A percentile compares a stretch with the other conserved stretches of the same genome.
phyloP scores from a whole-genome alignment of 2,797 vertebrate species.

The Poeciliopsis infans region DNA sequence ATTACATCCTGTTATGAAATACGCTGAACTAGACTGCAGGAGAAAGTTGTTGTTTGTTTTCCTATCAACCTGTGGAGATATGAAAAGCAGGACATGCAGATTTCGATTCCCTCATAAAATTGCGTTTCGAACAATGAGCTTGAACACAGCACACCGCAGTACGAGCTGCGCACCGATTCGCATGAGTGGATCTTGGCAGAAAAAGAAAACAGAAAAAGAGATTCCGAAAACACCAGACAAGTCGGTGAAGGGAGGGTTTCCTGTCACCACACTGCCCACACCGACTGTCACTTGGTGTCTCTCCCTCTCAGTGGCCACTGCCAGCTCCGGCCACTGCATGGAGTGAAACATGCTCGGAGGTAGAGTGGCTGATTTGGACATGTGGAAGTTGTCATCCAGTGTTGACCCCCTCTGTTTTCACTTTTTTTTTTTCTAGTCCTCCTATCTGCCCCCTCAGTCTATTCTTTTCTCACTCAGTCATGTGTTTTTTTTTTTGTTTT shows the following conservation, averaged over 20 bases:
- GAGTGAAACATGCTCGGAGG: slow-evolving; percentile 77
- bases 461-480: slow-evolving; percentile 55
- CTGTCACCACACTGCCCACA: slow-evolving; percentile 52
- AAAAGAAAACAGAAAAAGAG: slow-evolving; percentile 11
- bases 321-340: slow-evolving; percentile 65
- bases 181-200: slow-evolving; percentile 20
- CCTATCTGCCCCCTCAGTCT: slow-evolving; percentile 47
- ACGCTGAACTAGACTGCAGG: neutral
- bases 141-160: neutral
- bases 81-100: too few relatives aligned
- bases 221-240: slow-evolving; percentile 5
- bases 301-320: slow-evolving; percentile 58
- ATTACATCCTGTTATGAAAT: neutral
- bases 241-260: slow-evolving; percentile 36
- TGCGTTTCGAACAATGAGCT: neutral
- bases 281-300: slow-evolving; percentile 56
- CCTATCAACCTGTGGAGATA: neutral
- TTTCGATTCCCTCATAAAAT: neutral
- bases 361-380: slow-evolving; percentile 72
- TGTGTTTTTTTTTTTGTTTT: neutral
- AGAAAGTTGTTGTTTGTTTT: neutral
- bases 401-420: slow-evolving; percentile 76
- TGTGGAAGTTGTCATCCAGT: slow-evolving; percentile 83
- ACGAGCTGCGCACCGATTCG: slow-evolving; percentile 32
- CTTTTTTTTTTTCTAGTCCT: slow-evolving; percentile 44